A percentile compares a stretch with the other conserved stretches of the same genome.
Evolutionary conservation across 2,797 vertebrate species (phyloP).

Genomic region (Spinus olivaceus): DNA sequence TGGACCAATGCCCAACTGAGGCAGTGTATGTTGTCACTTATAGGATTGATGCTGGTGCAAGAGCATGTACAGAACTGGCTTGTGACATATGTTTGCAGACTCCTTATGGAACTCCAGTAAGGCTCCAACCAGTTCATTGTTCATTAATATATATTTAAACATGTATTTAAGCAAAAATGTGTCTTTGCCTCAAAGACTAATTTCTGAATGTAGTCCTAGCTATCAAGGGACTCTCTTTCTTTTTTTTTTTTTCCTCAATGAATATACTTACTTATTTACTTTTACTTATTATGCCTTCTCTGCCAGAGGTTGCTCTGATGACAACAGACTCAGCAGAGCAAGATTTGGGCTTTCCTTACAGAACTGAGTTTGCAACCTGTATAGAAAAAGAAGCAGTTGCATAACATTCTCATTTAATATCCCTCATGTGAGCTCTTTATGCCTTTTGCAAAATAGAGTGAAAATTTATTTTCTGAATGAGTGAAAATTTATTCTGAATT

Average conservation of each 20-base stretch:
- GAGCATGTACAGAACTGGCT: neutral
- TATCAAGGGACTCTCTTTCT: neutral
- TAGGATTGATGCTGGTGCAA: neutral
- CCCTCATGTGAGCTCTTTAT: neutral
- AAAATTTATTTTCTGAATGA: neutral
- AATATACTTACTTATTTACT: neutral
- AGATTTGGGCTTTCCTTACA: neutral
- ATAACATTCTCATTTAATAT: neutral
- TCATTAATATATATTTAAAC: neutral
- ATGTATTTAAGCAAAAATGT: neutral
- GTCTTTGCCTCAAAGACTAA: neutral
- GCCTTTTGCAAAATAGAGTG: neutral
- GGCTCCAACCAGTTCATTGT: neutral
- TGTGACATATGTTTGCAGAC: fast-evolving
- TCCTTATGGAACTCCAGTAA: neutral
- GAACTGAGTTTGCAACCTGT: neutral
- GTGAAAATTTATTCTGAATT: neutral
- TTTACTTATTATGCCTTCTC: neutral
- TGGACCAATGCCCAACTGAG: neutral
- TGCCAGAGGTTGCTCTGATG: neutral
- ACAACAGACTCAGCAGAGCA: neutral
- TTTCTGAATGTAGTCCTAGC: neutral
- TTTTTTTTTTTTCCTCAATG: neutral
- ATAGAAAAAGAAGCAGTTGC: neutral
- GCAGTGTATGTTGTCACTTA: fast-evolving